phyloP scores from a whole-genome alignment of 2,888 invertebrate species.

The Exephanes ischioxanthus region DNA sequence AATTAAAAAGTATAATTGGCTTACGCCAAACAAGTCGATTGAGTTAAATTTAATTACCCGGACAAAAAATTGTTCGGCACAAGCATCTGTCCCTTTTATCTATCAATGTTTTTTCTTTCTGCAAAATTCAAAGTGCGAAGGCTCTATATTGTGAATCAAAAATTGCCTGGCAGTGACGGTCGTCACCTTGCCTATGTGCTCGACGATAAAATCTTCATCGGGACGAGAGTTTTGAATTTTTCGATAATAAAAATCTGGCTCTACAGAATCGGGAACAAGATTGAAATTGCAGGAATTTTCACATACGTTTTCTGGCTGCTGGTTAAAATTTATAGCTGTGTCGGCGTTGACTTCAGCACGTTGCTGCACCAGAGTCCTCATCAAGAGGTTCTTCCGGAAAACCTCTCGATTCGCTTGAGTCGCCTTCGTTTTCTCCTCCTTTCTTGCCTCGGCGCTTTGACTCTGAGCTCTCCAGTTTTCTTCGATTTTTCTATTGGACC shows the following conservation, averaged over 20 bases:
- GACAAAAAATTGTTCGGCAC: background rate
- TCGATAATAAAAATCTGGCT: conserved; percentile 54
- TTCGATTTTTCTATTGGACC: conserved; percentile 26
- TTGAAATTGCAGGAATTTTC: conserved; percentile 3
- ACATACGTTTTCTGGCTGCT: background rate
- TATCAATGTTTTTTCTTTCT: conserved; percentile 14
- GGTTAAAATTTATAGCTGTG: background rate
- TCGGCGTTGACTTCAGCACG: background rate
- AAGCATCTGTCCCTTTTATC: background rate
- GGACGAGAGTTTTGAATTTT: background rate
- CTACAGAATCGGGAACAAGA: conserved; percentile 40
- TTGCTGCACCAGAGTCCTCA: background rate
- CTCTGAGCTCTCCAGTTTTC: background rate
- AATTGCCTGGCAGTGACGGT: conserved; percentile 12
- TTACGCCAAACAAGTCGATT: background rate
- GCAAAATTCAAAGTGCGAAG: conserved; percentile 37
- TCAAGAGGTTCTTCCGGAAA: conserved; percentile 24
- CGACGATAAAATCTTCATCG: conserved; percentile 47
- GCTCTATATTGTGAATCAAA: conserved; percentile 20
- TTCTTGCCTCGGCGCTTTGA: background rate
- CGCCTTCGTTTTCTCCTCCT: background rate
- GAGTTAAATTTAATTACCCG: background rate
- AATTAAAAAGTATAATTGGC: background rate
- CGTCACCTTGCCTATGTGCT: conserved; percentile 52
- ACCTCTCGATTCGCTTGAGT: background rate